phyloP scores from a whole-genome alignment of 37 sponge, comb jelly and placozoan species.

The Tethya wilhelma region DNA sequence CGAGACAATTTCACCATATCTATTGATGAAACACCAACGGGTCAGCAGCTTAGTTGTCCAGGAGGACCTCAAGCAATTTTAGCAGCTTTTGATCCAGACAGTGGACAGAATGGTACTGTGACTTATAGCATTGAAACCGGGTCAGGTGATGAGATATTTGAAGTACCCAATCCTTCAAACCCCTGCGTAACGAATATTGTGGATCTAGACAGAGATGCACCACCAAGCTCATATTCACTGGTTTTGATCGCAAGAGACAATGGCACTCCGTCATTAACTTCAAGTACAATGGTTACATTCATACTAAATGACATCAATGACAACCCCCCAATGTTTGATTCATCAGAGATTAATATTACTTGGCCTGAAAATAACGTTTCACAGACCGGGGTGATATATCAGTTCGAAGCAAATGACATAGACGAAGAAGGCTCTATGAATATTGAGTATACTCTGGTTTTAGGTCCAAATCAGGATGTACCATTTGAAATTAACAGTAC shows the following conservation, averaged over 20 bases:
- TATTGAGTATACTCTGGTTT: too few species aligned
- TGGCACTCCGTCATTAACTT: not conserved
- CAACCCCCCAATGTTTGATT: not conserved
- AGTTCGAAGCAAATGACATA: constrained; percentile 1
- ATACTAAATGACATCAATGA: constrained; percentile 26
- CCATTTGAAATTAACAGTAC: too few species aligned
- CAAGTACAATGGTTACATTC: not conserved
- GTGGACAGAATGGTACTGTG: not conserved
- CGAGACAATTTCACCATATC: not conserved
- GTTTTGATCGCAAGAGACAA: not conserved
- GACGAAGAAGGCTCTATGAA: too few species aligned
- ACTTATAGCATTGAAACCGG: not conserved
- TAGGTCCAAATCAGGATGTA: too few species aligned
- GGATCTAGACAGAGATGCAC: constrained; percentile 2
- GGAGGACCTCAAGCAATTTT: too few species aligned
- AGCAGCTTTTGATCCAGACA: not conserved
- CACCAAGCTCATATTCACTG: not conserved
- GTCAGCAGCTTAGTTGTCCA: not conserved
- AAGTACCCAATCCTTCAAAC: not conserved
- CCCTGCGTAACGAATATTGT: constrained; percentile 5
- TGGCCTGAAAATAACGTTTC: too few species aligned
- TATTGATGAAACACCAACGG: not conserved
- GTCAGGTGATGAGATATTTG: not conserved
- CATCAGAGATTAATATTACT: too few species aligned
- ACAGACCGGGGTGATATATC: too few species aligned